Evolutionary conservation across 2,888 invertebrate genomes (phyloP), one percentile per base, ranked within the genome.

Genomic region (Bhutanitis thaidina): DNA sequence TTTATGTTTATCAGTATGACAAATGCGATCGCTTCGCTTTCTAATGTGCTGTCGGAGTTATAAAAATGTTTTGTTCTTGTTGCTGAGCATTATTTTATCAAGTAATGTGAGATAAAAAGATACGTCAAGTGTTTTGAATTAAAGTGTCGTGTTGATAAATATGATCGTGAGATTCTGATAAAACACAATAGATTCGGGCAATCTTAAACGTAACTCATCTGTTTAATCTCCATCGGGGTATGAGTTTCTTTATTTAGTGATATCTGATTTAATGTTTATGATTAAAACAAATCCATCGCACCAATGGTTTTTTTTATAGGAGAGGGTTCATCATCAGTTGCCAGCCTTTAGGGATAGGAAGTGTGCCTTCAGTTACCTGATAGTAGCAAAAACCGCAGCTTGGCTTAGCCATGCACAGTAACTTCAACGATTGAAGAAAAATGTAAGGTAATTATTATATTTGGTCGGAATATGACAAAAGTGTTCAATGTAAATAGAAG

Each of bases 1-100:
- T 62, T 64, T 62, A 51, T 59, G 60, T 61, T 63, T 66, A 65
- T 66, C 66, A 59, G 56, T 58, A 65, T 62, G 65, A 66, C 61
- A 58, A 65, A 65, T 65, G 60, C 55, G 59, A 58, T 59, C 55
- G 56, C 49, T 54, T 52, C 53, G 55, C 59, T 47, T 56, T 57
- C 60, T 62, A 60, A 62, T 59, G 56, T 56, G 55, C 54, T 55
- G 49, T 57, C 54, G 55, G 57, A 53, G 51, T 49, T 32, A 46
- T 47, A 52, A 52, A 49, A 45, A 52, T 43, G 35, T 49, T 51
- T 46, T 30, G 45, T 49, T 52, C 49, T 34, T 29, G 45, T 49
- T 45, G 50, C 43, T 35, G 43, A 43, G 52, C 52, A 54, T 52
- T 52, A 56, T 56, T 60, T 54, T 56, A 56, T 59, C 57, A 38